A percentile compares a stretch with the other conserved stretches of the same genome.
Evolutionary conservation across 2,888 invertebrate species (phyloP).

Genomic region (Prenolepis imparis): DNA sequence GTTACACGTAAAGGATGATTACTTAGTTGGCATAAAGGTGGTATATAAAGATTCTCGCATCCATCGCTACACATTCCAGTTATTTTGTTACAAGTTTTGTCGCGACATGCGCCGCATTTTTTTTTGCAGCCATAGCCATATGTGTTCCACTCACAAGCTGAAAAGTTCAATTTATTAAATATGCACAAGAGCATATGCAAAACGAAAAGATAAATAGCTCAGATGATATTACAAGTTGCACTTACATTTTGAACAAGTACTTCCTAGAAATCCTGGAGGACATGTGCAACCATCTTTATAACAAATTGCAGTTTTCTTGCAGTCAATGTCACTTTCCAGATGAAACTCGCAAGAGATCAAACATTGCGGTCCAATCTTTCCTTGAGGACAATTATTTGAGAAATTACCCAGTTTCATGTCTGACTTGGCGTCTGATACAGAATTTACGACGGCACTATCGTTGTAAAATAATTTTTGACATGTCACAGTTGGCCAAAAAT

Average conservation of each 20-base stretch:
- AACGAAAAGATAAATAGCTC: background rate
- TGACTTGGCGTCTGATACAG: background rate
- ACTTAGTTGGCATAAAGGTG: constrained; percentile 75
- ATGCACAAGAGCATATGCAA: background rate
- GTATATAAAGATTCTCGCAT: constrained; percentile 63
- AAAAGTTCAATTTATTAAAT: constrained; percentile 14
- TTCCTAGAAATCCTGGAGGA: constrained; percentile 64
- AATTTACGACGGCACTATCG: constrained; percentile 44
- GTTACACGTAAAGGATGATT: constrained; percentile 11
- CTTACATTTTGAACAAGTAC: constrained; percentile 64
- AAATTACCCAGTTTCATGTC: constrained; percentile 46
- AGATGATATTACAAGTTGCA: background rate
- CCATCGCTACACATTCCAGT: constrained; percentile 70
- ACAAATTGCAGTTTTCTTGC: constrained; percentile 65
- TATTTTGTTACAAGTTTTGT: constrained; percentile 35
- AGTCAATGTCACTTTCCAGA: constrained; percentile 38
- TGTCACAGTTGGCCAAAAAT: constrained; percentile 67
- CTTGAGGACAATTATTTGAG: constrained; percentile 56
- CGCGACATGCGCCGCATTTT: constrained; percentile 72
- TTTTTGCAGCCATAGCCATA: constrained; percentile 78
- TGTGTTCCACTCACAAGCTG: constrained; percentile 28
- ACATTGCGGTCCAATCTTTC: constrained; percentile 70
- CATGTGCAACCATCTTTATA: constrained; percentile 72
- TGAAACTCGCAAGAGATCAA: constrained; percentile 46
- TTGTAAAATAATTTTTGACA: constrained; percentile 76